Base-by-base conservation (phyloP, 2,888 invertebrate species). In the Spialia ferax region DNA sequence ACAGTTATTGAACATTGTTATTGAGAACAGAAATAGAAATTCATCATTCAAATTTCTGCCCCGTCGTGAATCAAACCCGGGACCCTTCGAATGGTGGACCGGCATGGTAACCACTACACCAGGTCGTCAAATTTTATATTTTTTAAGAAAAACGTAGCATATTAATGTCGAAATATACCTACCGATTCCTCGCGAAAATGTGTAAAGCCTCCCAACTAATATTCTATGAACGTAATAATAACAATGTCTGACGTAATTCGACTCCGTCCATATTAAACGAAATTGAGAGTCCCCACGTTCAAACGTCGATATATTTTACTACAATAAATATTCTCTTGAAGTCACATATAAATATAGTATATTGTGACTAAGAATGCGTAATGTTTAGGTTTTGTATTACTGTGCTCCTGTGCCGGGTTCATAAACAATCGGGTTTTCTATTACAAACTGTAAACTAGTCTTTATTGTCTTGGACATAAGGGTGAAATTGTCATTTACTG, bases 251-350 rank as follows among this genome's bases (percentile, higher is more conserved):
- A 7, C 29, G 63, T 55, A 63, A 63, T 38, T 26, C 26, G 20
- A 63, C 38, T 26, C 63, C 42, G 15, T 18, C 2, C 13, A 35
- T 35, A 35, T 35, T 18, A 61, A 29, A 42, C 15, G 0, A 54
- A 38, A 42, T n/a, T 13, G 23, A 63, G 54, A 38, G 54, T 23
- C 23, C 26, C n/a, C 38, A 35, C 5, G 11, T 50, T 22, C 22
- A 50, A 20, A 42, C 55, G 29, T 29, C 54, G 26, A 38, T 55
- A 18, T 63, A 55, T 63, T 63, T 63, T 63, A 54, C 63, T 63
- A 26, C 26, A 55, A 63, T 63, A 55, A 55, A 63, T 42, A 55
- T 62, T 54, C 38, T 55, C 55, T 63, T 63, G 54, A 38, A 45
- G 42, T 29, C 18, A 45, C 2, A n/a, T 8, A 38, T 38, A 5